Base-by-base conservation (phyloP, 2,797 vertebrate species). In the Microtus californicus region DNA sequence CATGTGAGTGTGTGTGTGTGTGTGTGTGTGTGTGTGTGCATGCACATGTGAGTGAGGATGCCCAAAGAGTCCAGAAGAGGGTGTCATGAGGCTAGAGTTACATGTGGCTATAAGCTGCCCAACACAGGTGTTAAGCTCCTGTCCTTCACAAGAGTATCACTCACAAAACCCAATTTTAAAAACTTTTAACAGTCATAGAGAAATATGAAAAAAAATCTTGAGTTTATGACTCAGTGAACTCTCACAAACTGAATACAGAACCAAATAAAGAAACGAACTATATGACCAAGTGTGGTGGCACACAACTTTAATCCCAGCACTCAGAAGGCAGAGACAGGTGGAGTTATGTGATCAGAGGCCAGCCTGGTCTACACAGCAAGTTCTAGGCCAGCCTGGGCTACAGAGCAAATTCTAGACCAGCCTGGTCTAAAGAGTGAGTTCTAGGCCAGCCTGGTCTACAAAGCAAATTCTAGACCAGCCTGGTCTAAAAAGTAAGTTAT, bases 161-260 rank as follows among this genome's bases (percentile, higher is more conserved):
- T 83, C 61, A 45, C 19, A 43, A 65, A 48, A 45, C 29, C 88
- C 89, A 89, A 77, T 17, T 90, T 95, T 7, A 23, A 19, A 89
- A 94, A 87, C 1, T 81, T 91, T 92, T 85, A 92, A 80, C 76
- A 86, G 45, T 12, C 29, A 93, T 27, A 54, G 19, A 74, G 23
- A 79, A 87, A 91, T 56, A 89, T 43, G 6, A 4, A 91, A 81
- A 81, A 97, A 34, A 29, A 15, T 73, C 12, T 85, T 76, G 69
- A 91, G 31, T 73, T 3, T 85, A 77, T 1, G 88, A 23, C 10
- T 92, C 40, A 82, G 74, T 76, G 43, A 88, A 87, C 13, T 71
- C 45, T 86, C 48, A 87, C 34, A 71, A 92, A 71, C 25, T 87
- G 25, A 71, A 73, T 37, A 86, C 14, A 82, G 51, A n/a, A 83